Evolutionary conservation across 1,140 invertebrate species (phyloP).

Genomic region (Aphaenogaster floridana): DNA sequence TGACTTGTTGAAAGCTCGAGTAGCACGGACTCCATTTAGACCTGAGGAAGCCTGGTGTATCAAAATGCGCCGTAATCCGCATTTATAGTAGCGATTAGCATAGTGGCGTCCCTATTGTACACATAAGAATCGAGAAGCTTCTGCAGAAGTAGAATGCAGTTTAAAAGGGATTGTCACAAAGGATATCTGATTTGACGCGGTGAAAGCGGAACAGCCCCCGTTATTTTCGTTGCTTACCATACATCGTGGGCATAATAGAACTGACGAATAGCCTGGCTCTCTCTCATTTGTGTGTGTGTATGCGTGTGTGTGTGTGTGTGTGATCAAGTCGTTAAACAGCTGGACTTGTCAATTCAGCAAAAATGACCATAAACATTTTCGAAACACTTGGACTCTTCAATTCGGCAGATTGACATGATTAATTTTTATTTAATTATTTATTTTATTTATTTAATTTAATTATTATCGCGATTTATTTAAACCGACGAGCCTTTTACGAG

Average conservation of each 20-base stretch:
- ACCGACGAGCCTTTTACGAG: background rate
- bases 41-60: background rate
- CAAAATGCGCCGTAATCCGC: background rate
- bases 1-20: background rate
- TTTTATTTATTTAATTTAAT: background rate
- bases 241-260: background rate
- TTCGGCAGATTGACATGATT: background rate
- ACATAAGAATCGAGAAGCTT: background rate
- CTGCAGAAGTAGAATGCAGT: background rate
- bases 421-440: too few species aligned
- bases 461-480: background rate
- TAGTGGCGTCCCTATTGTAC: background rate
- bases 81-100: background rate
- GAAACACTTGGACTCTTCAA: background rate
- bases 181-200: background rate
- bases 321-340: background rate
- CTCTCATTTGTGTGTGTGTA: too few species aligned
- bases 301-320: background rate
- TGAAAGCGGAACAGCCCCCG: background rate
- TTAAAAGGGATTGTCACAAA: background rate
- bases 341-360: background rate
- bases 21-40: background rate
- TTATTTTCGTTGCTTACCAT: background rate
- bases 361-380: background rate
- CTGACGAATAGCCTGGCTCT: background rate